Base-by-base conservation (phyloP, 2,888 invertebrate species). In the Aelia acuminata region DNA sequence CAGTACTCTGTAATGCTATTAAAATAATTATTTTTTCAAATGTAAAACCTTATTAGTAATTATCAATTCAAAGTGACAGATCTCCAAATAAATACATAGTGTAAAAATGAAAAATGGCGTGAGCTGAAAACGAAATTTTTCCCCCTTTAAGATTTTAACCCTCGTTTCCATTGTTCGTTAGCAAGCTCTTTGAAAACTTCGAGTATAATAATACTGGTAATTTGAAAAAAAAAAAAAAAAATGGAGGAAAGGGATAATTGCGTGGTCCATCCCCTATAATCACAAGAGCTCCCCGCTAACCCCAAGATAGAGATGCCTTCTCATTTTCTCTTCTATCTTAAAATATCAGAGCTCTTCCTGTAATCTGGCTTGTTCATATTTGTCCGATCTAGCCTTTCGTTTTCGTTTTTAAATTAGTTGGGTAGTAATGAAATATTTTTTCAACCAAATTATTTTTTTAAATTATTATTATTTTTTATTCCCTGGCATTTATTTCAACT, bases 181-280 rank as follows among this genome's bases (percentile, higher is more conserved):
- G 26, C 57, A 57, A 26, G 57, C 13, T 26, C 57, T 57, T 57
- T 57, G 57, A 57, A 13, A 57, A 57, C n/a, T 26, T 26, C 26
- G 26, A 57, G 57, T 57, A 70, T 35, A 70, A 70, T 70, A 35
- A 18, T 70, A 18, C 63, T 35, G 63, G 63, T 70, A 70, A 63
- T 70, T 70, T 70, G 63, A 70, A 70, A 70, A 31, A 63, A 70
- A 70, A 63, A 53, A 53, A 53, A 57, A 43, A 70, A 26, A 26
- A 57, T 26, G 15, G 13, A 18, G 31, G 26, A 35, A 20, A 20
- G 63, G 20, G 18, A 35, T 70, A 70, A 70, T 70, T 35, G 26
- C 15, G 5, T 2, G 63, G 20, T 31, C 63, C 18, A 70, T 31
- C 20, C 35, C 35, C 18, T 31, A 31, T 15, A 70, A 31, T 70